These are phyloP conservation scores for Lycocerus yunnanus DNA, from an alignment of 2,888 invertebrate genomes.

Conservation along the genomic window DNA sequence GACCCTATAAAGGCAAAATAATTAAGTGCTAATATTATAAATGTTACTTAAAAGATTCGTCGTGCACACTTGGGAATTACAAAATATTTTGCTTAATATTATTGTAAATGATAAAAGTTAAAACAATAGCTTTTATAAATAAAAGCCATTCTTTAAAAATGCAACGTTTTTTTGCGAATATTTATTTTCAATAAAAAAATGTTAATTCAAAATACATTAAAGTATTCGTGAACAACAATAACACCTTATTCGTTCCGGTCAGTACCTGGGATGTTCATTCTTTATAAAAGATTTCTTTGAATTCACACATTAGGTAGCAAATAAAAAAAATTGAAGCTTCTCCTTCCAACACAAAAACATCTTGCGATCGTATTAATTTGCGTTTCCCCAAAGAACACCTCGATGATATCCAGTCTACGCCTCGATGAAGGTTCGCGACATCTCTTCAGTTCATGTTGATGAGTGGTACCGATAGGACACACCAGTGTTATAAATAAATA, in stretches of 20 bases:
- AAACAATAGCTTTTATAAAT: neutral
- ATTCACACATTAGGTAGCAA: neutral
- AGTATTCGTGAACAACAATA: neutral
- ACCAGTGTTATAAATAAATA: neutral
- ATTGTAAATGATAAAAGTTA: neutral
- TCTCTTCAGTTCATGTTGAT: slow-evolving; percentile 24
- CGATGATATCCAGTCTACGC: neutral
- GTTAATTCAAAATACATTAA: neutral
- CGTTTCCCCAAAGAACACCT: slow-evolving; percentile 3
- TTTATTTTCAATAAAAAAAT: neutral
- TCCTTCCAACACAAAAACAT: slow-evolving; percentile 1
- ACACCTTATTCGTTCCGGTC: neutral
- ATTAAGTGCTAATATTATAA: neutral
- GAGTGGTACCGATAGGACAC: slow-evolving; percentile 12
- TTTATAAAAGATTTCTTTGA: slow-evolving; percentile 9
- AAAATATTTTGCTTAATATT: neutral
- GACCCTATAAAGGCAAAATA: neutral
- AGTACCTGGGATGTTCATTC: slow-evolving; percentile 6
- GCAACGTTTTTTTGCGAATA: neutral
- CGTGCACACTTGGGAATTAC: neutral
- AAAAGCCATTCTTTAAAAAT: neutral
- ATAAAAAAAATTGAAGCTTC: slow-evolving; percentile 3
- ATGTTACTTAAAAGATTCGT: neutral
- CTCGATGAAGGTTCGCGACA: slow-evolving; percentile 12
- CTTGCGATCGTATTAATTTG: slow-evolving; percentile 3